phyloP scores from a whole-genome alignment of 2,888 invertebrate genomes.

The Phyto melanocephala region DNA sequence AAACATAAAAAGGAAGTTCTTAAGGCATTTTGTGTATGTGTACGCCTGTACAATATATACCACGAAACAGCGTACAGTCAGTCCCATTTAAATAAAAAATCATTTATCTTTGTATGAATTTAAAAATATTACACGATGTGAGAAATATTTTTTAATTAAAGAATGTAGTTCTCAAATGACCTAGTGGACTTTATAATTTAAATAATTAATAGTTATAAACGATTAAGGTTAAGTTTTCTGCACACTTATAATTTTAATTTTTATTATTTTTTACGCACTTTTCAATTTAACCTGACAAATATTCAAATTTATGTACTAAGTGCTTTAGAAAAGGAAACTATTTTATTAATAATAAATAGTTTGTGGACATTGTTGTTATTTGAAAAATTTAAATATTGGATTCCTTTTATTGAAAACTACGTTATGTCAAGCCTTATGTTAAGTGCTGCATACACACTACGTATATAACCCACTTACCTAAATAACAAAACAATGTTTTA shows the following conservation, averaged over 20 bases:
- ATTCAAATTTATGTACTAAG: not conserved
- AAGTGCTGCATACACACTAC: not conserved
- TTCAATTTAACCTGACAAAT: not conserved
- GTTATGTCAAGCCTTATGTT: conserved; percentile 14
- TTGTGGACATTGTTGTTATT: not conserved
- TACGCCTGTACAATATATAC: too few species aligned
- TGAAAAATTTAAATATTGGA: not conserved
- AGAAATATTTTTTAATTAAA: conserved; percentile 37
- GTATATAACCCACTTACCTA: conserved; percentile 40
- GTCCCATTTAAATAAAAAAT: not conserved
- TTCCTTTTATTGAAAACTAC: not conserved
- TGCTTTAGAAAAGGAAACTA: not conserved
- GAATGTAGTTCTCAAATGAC: conserved; percentile 40
- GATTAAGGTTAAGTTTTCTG: too few species aligned
- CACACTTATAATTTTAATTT: not conserved
- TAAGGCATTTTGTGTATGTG: too few species aligned
- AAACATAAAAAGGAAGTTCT: not conserved
- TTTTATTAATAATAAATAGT: not conserved
- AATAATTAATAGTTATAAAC: too few species aligned
- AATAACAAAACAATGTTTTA: not conserved
- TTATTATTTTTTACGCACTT: not conserved
- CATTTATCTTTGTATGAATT: too few species aligned
- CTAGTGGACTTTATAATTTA: not conserved
- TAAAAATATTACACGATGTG: not conserved
- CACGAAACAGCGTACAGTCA: too few species aligned